Evolutionary conservation across 2,888 invertebrate species (phyloP).

Genomic region (Elysia crispata): DNA sequence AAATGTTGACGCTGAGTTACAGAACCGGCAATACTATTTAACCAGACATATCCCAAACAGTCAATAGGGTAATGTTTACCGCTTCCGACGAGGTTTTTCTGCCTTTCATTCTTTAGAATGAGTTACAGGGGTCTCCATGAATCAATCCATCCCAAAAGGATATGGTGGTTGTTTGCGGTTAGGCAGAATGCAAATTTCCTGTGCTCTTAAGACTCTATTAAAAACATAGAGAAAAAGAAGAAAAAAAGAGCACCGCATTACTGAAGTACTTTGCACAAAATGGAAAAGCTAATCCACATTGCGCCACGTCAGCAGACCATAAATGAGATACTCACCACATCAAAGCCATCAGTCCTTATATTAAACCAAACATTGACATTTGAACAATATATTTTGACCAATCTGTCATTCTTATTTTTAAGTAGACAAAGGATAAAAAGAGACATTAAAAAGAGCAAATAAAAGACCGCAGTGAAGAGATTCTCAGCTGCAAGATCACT

Average conservation of each 20-base stretch:
- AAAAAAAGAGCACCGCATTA: conserved; percentile 48
- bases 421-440: no score
- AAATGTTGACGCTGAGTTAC: conserved; percentile 21
- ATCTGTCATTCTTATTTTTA: neutral
- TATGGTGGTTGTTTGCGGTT: conserved; percentile 47
- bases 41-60: no score
- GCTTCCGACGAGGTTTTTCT: conserved; percentile 42
- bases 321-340: no score
- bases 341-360: no score
- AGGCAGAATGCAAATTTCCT: conserved; percentile 44
- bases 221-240: conserved; percentile 50
- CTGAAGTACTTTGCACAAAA: conserved; percentile 42
- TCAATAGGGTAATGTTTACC: conserved; percentile 47
- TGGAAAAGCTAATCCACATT: conserved; percentile 14
- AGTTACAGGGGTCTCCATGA: conserved; percentile 43
- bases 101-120: conserved; percentile 45
- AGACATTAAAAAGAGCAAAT: no score
- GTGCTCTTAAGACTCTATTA: conserved; percentile 50
- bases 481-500: no score
- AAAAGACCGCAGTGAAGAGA: no score
- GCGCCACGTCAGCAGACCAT: no score
- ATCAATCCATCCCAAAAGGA: conserved; percentile 40
- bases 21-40: conserved; percentile 39
- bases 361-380: no score
- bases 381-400: neutral